Evolutionary conservation across 1,140 invertebrate genomes (phyloP), one percentile per base, ranked within the genome.

Genomic region (Proctacanthus coquilletti): DNA sequence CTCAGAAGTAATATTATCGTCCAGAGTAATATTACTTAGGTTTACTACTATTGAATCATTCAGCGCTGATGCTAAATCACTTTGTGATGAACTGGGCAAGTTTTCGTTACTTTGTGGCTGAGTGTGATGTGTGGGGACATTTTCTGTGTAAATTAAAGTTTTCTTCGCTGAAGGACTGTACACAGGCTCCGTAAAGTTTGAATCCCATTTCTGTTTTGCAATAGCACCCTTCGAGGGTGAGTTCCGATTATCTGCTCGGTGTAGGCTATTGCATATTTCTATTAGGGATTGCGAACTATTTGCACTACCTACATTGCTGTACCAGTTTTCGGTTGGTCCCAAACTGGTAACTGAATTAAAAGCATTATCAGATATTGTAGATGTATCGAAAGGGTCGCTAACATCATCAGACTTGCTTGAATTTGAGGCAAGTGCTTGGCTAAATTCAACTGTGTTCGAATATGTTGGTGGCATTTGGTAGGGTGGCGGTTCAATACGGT

Each of bases 361-460:
- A n/a, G n/a, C n/a, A n/a, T n/a, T n/a, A n/a, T n/a, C n/a, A n/a
- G n/a, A n/a, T n/a, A n/a, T 2, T 29, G 5, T 39, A 11, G 15
- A 34, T 40, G 75, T 79, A 48, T 79, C 75, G 41, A 78, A 79
- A 1, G 76, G 75, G 61, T 72, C 70, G 14, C 45, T 48, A 10
- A 19, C 21, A 27, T 23, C 11, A 25, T 20, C 14, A 5, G n/a
- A 10, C n/a, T 4, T 25, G 18, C 18, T 33, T 40, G 46, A 18
- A 44, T 43, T 17, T 47, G 45, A 5, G 39, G 45, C 44, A 41
- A 41, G 23, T 52, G 37, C 15, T 27, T 40, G 39, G 18, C 37
- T 48, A 39, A 60, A 53, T 34, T 56, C 58, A 39, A 60, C 43
- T 5, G 57, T 60, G 38, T 68, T 68, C 15, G 53, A 62, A 40